phyloP scores from a whole-genome alignment of 1,140 invertebrate genomes.

The Steinernema feltiae region DNA sequence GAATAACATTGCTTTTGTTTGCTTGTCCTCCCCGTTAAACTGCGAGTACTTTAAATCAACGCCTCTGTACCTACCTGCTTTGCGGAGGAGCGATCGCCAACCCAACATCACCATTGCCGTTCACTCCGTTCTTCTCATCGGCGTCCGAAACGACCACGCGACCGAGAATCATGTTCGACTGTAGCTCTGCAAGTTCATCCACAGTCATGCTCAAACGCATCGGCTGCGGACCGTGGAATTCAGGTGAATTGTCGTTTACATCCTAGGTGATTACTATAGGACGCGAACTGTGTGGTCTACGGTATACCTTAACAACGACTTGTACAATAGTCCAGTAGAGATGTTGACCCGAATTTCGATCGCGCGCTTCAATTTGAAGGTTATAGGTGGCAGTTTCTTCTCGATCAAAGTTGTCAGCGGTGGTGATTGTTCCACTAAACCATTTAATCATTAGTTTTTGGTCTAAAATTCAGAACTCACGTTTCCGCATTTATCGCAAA shows the following conservation, averaged over 20 bases:
- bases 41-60: too few species aligned
- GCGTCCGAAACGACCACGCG: conserved; percentile 40
- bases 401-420: conserved; percentile 39
- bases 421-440: conserved; percentile 44
- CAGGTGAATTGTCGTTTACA: conserved; percentile 54
- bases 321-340: conserved; percentile 53
- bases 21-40: too few species aligned
- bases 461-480: conserved; percentile 25
- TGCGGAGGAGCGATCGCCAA: conserved; percentile 45
- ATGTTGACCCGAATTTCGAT: conserved; percentile 41
- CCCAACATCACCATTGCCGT: conserved; percentile 47
- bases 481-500: conserved; percentile 47
- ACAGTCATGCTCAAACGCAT: conserved; percentile 41
- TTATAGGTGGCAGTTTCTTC: conserved; percentile 46
- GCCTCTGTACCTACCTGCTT: conserved; percentile 34
- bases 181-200: conserved; percentile 37
- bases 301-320: conserved; percentile 43
- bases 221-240: conserved; percentile 46
- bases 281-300: conserved; percentile 2
- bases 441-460: too few species aligned
- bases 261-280: conserved; percentile 35
- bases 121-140: conserved; percentile 35
- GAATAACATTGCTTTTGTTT: too few species aligned
- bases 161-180: conserved; percentile 45
- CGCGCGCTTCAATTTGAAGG: conserved; percentile 43